phyloP scores from a whole-genome alignment of 2,797 vertebrate genomes.

The Simalia tracyae region DNA sequence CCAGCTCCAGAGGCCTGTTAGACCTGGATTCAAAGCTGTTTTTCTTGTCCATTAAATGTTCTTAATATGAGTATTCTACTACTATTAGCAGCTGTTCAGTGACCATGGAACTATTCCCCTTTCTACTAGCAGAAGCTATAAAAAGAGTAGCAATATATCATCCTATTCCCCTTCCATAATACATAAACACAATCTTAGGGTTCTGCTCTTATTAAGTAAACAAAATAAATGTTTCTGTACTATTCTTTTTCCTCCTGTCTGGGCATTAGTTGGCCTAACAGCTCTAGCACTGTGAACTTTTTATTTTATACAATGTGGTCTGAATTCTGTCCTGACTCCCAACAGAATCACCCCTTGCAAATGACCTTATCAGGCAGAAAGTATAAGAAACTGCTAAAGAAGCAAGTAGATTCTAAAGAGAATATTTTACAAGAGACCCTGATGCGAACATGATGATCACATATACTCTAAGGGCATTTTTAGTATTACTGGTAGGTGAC shows the following conservation, averaged over 20 bases:
- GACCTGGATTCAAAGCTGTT: not conserved
- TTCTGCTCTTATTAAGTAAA: not conserved
- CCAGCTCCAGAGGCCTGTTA: not conserved
- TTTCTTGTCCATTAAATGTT: not conserved
- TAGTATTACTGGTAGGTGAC: not conserved
- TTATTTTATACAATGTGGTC: not conserved
- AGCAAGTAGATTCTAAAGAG: not conserved
- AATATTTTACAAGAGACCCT: not conserved
- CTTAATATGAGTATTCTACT: not conserved
- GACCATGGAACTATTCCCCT: not conserved
- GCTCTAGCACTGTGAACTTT: not conserved
- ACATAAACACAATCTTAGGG: not conserved
- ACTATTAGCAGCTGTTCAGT: not conserved
- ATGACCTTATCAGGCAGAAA: slow-evolving; percentile 6
- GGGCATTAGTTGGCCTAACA: not conserved
- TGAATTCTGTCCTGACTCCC: not conserved
- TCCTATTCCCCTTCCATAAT: not conserved
- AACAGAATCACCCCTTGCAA: not conserved
- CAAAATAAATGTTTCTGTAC: slow-evolving; percentile 1
- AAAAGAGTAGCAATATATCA: not conserved
- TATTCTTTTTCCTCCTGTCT: not conserved
- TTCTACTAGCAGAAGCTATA: not conserved
- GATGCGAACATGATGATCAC: slow-evolving; percentile 1
- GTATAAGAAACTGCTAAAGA: not conserved
- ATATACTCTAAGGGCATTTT: slow-evolving; percentile 12